These are phyloP conservation scores for Butorides virescens DNA, from an alignment of 2,113 vertebrate species.

Conservation along the genomic window DNA sequence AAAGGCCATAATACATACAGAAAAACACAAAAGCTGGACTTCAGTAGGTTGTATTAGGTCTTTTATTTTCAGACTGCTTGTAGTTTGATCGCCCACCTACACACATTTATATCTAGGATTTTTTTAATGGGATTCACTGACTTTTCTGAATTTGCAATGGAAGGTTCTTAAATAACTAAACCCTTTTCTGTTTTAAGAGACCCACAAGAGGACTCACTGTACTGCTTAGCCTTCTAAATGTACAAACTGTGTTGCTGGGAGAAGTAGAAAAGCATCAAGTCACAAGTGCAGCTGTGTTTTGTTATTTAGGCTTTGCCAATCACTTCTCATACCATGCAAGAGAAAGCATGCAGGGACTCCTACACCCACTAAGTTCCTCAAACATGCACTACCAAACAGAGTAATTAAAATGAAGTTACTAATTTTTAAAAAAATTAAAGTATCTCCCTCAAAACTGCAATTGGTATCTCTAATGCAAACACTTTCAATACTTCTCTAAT, in stretches of 20 bases:
- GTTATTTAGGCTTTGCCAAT: neutral
- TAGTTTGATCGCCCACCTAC: neutral
- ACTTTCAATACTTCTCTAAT: neutral
- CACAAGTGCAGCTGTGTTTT: neutral
- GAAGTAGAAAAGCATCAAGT: neutral
- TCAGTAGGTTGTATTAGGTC: neutral
- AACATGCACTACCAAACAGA: neutral
- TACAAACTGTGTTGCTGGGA: fast-evolving
- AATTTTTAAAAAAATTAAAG: neutral
- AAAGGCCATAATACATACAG: neutral
- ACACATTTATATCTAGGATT: neutral
- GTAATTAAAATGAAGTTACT: neutral
- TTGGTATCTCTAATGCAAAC: neutral
- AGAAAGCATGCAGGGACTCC: neutral
- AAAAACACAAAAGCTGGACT: neutral
- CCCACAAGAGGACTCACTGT: neutral
- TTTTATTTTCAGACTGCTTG: neutral
- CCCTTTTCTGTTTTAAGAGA: neutral
- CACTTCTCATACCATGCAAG: neutral
- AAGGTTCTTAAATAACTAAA: neutral
- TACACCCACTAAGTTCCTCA: neutral
- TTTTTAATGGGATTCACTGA: neutral
- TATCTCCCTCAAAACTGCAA: neutral
- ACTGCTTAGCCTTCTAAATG: neutral
- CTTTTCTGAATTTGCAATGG: neutral